A percentile compares a stretch with the other conserved stretches of the same genome.
Conservation (phyloP, 1,140 invertebrate species). For the Drosophila subobscura region DNA sequence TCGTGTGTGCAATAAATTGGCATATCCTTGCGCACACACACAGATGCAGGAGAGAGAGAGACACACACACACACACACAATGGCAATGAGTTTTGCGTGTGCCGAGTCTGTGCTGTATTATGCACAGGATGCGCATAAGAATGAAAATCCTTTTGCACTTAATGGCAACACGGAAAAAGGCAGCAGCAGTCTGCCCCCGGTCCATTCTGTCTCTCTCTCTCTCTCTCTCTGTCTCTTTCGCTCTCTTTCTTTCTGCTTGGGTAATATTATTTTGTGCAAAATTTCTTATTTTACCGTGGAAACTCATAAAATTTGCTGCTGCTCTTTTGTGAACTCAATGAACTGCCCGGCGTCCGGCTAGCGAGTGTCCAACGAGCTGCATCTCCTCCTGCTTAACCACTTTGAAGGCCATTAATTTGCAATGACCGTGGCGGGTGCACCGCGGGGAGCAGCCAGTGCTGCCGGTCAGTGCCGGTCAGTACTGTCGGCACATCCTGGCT, state of each 20-base stretch:
- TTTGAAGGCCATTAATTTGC: slow-evolving; percentile 80
- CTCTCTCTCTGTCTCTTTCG: not conserved
- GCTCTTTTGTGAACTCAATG: slow-evolving; percentile 69
- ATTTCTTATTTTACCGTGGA: slow-evolving; percentile 75
- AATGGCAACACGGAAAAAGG: slow-evolving; percentile 76
- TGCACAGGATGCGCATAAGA: slow-evolving; percentile 81
- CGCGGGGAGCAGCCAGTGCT: not conserved
- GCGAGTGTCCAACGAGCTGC: slow-evolving; percentile 50
- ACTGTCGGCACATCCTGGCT: slow-evolving; percentile 29
- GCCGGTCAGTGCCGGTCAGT: slow-evolving; percentile 21
- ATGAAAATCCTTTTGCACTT: slow-evolving; percentile 82
- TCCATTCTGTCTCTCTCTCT: slow-evolving; percentile 6
- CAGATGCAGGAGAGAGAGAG: slow-evolving; percentile 6
- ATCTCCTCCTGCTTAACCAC: slow-evolving; percentile 62
- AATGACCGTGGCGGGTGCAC: slow-evolving; percentile 59
- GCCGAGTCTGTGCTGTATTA: slow-evolving; percentile 73
- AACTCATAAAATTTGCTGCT: slow-evolving; percentile 73
- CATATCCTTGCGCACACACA: slow-evolving; percentile 65
- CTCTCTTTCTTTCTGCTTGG: slow-evolving; percentile 20
- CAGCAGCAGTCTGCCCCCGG: slow-evolving; percentile 21
- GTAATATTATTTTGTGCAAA: slow-evolving; percentile 78
- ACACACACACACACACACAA: slow-evolving; percentile 28
- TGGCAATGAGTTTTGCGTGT: slow-evolving; percentile 76
- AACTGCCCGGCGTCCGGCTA: slow-evolving; percentile 44
- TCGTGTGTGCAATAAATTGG: slow-evolving; percentile 82